Evolutionary conservation across 2,888 invertebrate species (phyloP), one percentile per base, ranked within the genome.

Genomic region (Calliopum simillimum): DNA sequence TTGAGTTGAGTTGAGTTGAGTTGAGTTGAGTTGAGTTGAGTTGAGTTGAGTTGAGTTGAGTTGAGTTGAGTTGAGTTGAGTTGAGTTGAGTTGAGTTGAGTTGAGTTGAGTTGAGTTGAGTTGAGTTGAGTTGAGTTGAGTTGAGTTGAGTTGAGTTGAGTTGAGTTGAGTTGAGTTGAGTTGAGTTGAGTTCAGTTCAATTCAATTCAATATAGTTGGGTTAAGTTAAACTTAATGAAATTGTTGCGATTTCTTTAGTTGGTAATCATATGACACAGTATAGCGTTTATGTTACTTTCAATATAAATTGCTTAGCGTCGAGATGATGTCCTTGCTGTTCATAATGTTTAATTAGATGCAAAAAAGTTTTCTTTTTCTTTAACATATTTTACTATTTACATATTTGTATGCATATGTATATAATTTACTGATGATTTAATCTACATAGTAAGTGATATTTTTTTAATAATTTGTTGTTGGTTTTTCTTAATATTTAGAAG

Each of bases 281-380:
- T 12, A 41, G 16, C 21, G 61, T 46, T 47, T 33, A 33, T 41
- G 41, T 21, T 11, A 51, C 59, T 25, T 19, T 64, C 44, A 47
- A 23, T 19, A 21, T 43, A 67, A 67, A 59, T 67, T 59, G 67
- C 67, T 67, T 43, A 16, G 59, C 49, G 59, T 33, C 67, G 49
- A 59, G 59, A 49, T 19, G 49, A 49, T 19, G 51, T 43, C 19
- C 49, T 19, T 23, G 51, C 43, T 53, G 46, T 56, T 46, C 46
- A 44, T 19, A 55, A 59, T 59, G 59, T 67, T 59, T 67, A 67
- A 67, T 67, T 67, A 58, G 58, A 67, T 67, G 49, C 53, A 43
- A 67, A 41, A 47, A 67, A 59, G 41, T 67, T 67, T 66, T 33
- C 33, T 33, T 55, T 19, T 58, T 23, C 44, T 21, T 44, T 33